Evolutionary conservation across 2,888 invertebrate genomes (phyloP).

Genomic region (Eubasilissa splendida): DNA sequence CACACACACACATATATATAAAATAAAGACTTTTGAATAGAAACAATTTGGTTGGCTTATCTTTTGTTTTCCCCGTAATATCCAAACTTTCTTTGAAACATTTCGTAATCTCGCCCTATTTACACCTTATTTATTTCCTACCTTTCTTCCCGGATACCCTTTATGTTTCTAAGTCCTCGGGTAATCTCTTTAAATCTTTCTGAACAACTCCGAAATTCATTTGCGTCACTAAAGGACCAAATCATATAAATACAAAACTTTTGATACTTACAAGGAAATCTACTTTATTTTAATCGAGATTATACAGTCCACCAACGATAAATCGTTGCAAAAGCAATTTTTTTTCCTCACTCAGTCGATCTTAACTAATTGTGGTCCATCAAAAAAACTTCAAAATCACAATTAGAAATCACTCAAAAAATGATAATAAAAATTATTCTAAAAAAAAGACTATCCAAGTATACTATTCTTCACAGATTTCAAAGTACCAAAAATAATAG

Average conservation of each 20-base stretch:
- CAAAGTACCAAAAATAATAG: no score
- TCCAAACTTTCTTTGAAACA: conserved; percentile 7
- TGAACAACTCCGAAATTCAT: conserved; percentile 25
- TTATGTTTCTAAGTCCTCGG: neutral
- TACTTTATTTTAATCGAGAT: conserved; percentile 1
- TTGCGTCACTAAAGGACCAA: neutral
- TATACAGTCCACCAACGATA: no score
- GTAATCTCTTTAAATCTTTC: conserved; percentile 32
- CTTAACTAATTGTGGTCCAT: no score
- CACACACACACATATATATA: no score
- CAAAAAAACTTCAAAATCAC: no score
- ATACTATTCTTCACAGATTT: no score
- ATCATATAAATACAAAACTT: neutral
- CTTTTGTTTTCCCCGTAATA: conserved; percentile 6
- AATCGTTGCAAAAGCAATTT: no score
- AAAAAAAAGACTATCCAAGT: no score
- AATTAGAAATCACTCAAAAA: no score
- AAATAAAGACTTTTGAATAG: neutral
- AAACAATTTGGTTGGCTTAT: neutral
- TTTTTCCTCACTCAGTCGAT: no score
- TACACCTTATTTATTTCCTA: conserved; percentile 11
- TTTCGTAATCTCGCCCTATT: conserved; percentile 8
- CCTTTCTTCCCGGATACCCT: neutral
- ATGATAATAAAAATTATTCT: no score
- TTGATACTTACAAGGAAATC: neutral